Conservation (phyloP, 2,888 invertebrate species). For the Eremobia ochroleuca region DNA sequence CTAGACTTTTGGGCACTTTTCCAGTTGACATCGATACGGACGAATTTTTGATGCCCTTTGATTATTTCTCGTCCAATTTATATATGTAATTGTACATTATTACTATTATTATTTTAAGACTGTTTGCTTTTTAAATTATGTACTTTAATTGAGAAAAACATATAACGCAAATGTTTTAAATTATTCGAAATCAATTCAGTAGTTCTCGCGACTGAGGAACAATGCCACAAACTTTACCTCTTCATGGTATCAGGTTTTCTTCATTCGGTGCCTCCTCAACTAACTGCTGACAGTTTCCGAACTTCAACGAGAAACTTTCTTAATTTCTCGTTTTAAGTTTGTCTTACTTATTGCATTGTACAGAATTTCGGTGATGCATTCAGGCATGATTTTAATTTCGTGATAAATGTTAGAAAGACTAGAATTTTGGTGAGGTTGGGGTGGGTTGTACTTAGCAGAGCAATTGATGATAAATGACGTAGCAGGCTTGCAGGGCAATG, state of each 20-base stretch:
- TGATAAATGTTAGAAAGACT: background rate
- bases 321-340: slow-evolving; percentile 55
- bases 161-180: slow-evolving; percentile 5
- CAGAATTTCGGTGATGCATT: slow-evolving; percentile 24
- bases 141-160: background rate
- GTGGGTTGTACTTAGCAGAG: slow-evolving; percentile 3
- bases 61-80: no score
- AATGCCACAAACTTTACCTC: slow-evolving; percentile 51
- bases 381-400: slow-evolving; percentile 8
- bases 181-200: slow-evolving; percentile 39
- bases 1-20: no score
- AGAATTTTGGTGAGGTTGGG: background rate
- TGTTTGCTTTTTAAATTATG: no score
- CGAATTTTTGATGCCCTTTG: no score
- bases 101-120: no score
- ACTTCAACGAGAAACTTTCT: slow-evolving; percentile 57
- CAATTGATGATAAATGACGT: slow-evolving; percentile 24
- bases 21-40: no score
- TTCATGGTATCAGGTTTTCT: slow-evolving; percentile 59
- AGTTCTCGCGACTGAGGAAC: slow-evolving; percentile 30
- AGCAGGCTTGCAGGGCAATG: background rate
- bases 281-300: slow-evolving; percentile 58
- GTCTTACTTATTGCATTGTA: slow-evolving; percentile 44
- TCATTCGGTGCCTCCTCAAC: slow-evolving; percentile 53
- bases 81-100: no score